These are phyloP conservation scores for Corythaixoides concolor DNA, from an alignment of 2,113 vertebrate genomes.

Conservation along the genomic window DNA sequence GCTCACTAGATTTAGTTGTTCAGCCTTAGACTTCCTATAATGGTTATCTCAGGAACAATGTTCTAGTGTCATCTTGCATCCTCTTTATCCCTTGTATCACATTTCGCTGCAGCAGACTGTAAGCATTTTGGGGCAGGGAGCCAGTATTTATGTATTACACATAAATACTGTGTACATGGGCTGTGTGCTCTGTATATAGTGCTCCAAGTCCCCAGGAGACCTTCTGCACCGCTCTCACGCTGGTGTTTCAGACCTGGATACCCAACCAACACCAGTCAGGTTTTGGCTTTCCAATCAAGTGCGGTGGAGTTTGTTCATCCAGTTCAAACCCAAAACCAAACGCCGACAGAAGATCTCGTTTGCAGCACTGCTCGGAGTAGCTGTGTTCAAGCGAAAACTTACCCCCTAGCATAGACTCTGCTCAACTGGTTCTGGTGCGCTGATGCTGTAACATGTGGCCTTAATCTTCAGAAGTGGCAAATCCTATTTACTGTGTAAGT, in stretches of 20 bases:
- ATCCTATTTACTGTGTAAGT: conserved; percentile 83
- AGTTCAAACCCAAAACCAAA: not conserved
- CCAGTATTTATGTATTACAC: not conserved
- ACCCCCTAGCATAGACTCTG: not conserved
- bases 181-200: not conserved
- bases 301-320: not conserved
- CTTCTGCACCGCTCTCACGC: accelerated
- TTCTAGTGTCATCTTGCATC: not conserved
- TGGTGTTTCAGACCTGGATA: not conserved
- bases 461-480: conserved; percentile 68
- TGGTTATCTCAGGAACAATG: not conserved
- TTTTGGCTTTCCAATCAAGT: not conserved
- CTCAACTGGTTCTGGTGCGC: not conserved
- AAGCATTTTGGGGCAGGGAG: not conserved
- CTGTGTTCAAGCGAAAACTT: not conserved
- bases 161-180: not conserved
- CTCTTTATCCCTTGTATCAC: not conserved
- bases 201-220: not conserved
- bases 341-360: not conserved
- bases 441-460: conserved; percentile 35
- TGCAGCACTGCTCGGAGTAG: not conserved
- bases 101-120: not conserved
- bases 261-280: not conserved
- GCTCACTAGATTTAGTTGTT: not conserved
- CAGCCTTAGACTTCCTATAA: not conserved